Conservation (phyloP, 2,797 vertebrate genomes). For the Danionella dracula region DNA sequence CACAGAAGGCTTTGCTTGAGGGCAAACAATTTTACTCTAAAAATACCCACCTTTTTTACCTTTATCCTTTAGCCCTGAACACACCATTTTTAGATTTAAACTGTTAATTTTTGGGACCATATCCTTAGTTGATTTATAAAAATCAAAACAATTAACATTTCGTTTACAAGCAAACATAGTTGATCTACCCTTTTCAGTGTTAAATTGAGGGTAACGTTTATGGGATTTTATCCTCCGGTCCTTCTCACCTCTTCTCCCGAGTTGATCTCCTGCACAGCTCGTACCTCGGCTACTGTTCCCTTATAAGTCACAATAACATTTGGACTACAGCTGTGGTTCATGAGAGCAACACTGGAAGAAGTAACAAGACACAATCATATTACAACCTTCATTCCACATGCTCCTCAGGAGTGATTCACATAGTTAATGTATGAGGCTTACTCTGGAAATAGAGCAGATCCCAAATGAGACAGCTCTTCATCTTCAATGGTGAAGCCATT, state of each 20-base stretch:
- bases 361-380: neutral
- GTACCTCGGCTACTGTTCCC: constrained; percentile 88
- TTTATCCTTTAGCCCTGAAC: too few relatives aligned
- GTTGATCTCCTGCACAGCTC: constrained; percentile 85
- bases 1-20: too few relatives aligned
- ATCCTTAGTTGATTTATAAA: too few relatives aligned
- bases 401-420: neutral
- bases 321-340: constrained; percentile 97
- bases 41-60: too few relatives aligned
- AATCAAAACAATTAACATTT: too few relatives aligned
- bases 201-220: too few relatives aligned
- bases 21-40: too few relatives aligned
- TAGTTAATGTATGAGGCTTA: constrained; percentile 58
- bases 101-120: too few relatives aligned
- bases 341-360: constrained; percentile 81
- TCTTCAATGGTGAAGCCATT: constrained; percentile 98
- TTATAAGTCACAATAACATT: constrained; percentile 98
- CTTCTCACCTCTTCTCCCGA: constrained; percentile 86
- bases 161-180: too few relatives aligned
- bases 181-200: too few relatives aligned
- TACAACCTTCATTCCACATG: neutral
- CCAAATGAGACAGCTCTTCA: constrained; percentile 94
- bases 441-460: constrained; percentile 96
- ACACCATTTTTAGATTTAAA: too few relatives aligned
- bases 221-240: neutral